Evolutionary conservation across 1,140 invertebrate species (phyloP), one percentile per base, ranked within the genome.

Genomic region (Oppia nitens): DNA sequence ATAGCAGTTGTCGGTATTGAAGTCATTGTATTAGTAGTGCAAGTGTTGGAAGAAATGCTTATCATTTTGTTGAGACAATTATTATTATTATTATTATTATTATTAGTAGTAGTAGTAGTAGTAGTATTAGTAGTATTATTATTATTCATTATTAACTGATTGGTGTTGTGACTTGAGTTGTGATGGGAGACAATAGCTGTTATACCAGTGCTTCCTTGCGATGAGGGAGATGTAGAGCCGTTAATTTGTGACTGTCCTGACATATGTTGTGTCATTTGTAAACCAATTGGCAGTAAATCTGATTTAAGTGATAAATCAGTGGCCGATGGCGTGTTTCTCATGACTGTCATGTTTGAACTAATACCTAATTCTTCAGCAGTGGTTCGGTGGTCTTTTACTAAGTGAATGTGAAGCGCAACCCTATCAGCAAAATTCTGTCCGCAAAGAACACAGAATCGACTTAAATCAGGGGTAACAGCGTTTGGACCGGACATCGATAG

Each of bases 361-460:
- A 62, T 47, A 45, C 55, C 60, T 66, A 57, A 70, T 66, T 64
- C 70, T 48, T 66, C 65, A 24, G 59, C 45, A 12, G 63, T 64
- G 17, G 68, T 69, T 63, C 71, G 69, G 63, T 79, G 77, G 57
- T 73, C 73, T 65, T 77, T 76, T 59, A 78, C 74, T 63, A 78
- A 69, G 66, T 79, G 77, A 11, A 78, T 69, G 64, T 77, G 76
- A 55, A 79, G 70, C 23, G 71, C 67, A 17, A 77, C 68, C 59
- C 75, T 69, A 63, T 76, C 76, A 12, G 68, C 66, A 57, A 76
- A 75, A 32, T 66, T 64, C 55, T 73, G 69, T 26, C 73, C 72
- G 65, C 77, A 79, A 21, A 77, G 65, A 21, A 70, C 64, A 65
- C 77, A 79, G 23, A 71, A 66, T 32, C 60, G 60, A 53, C 26